A percentile compares a stretch with the other conserved stretches of the same genome.
phyloP scores from a whole-genome alignment of 53 echinoderm and acorn worm genomes.

The Mesocentrotus franciscanus region DNA sequence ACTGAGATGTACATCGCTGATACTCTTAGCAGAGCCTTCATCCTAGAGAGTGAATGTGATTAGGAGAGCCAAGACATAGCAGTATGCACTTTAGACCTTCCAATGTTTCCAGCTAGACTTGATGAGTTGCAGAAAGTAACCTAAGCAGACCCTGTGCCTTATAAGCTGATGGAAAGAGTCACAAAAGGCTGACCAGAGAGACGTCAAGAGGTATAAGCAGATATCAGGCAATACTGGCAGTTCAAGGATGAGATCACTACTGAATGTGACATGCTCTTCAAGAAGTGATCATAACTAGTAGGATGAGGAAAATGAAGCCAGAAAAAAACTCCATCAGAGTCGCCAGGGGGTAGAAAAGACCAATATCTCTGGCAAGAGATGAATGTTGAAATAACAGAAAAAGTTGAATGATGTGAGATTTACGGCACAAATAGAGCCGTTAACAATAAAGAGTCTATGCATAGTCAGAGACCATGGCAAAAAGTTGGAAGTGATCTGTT shows the following conservation, averaged over 20 bases:
- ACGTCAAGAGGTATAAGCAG: constrained; percentile 12
- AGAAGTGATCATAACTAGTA: constrained; percentile 33
- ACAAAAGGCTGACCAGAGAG: constrained; percentile 56
- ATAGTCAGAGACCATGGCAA: constrained; percentile 66
- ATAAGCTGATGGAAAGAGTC: background rate
- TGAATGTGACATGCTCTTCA: constrained; percentile 46
- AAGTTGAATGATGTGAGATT: constrained; percentile 7
- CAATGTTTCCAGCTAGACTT: background rate
- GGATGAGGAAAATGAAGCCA: constrained; percentile 50
- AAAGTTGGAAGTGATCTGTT: constrained; percentile 70
- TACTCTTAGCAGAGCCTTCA: constrained; percentile 61
- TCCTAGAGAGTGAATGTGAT: constrained; percentile 54
- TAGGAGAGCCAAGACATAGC: constrained; percentile 21
- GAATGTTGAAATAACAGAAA: constrained; percentile 48
- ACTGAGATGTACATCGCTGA: constrained; percentile 55
- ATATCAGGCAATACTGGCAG: constrained; percentile 48
- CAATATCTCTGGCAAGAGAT: constrained; percentile 57
- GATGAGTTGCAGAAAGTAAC: constrained; percentile 56
- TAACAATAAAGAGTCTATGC: constrained; percentile 52
- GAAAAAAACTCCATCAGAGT: constrained; percentile 20
- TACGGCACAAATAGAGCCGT: constrained; percentile 24
- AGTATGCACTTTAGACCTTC: background rate
- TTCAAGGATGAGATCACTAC: constrained; percentile 58
- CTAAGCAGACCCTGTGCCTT: background rate
- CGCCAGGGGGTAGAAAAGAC: constrained; percentile 55